These are phyloP conservation scores for Zele albiditarsus DNA, from an alignment of 2,888 invertebrate species.

Conservation along the genomic window DNA sequence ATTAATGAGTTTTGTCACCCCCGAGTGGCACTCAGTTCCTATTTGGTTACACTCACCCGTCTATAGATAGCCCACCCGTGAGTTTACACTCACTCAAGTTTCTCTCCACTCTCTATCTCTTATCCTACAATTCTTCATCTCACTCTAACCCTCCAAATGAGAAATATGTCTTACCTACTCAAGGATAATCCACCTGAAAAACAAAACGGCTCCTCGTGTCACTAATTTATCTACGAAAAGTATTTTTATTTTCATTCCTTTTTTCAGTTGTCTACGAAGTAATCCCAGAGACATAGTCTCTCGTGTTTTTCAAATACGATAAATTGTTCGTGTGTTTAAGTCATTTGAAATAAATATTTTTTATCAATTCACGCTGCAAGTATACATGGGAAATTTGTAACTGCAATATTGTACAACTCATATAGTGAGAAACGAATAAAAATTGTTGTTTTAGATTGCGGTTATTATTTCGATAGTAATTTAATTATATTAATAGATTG, in stretches of 20 bases:
- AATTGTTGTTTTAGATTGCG: too few species aligned
- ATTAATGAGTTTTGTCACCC: constrained; percentile 72
- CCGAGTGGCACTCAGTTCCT: constrained; percentile 70
- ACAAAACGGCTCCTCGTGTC: constrained; percentile 36
- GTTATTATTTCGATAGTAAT: too few species aligned
- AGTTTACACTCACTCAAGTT: constrained; percentile 51
- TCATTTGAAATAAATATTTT: not conserved
- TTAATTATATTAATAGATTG: too few species aligned
- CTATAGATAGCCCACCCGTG: constrained; percentile 72
- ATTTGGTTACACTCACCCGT: constrained; percentile 68
- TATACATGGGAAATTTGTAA: not conserved
- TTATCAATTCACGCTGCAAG: not conserved
- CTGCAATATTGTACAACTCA: too few species aligned
- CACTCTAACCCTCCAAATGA: constrained; percentile 33
- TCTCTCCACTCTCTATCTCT: constrained; percentile 32
- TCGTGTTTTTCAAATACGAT: not conserved
- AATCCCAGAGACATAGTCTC: not conserved
- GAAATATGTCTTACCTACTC: constrained; percentile 34
- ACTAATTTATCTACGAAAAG: constrained; percentile 30
- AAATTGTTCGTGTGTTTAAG: not conserved
- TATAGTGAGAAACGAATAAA: too few species aligned
- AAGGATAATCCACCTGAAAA: constrained; percentile 38
- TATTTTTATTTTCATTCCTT: not conserved
- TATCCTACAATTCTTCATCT: not conserved
- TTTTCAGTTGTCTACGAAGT: not conserved